These are phyloP conservation scores for Rhagium mordax DNA, from an alignment of 2,888 invertebrate genomes.

Conservation along the genomic window DNA sequence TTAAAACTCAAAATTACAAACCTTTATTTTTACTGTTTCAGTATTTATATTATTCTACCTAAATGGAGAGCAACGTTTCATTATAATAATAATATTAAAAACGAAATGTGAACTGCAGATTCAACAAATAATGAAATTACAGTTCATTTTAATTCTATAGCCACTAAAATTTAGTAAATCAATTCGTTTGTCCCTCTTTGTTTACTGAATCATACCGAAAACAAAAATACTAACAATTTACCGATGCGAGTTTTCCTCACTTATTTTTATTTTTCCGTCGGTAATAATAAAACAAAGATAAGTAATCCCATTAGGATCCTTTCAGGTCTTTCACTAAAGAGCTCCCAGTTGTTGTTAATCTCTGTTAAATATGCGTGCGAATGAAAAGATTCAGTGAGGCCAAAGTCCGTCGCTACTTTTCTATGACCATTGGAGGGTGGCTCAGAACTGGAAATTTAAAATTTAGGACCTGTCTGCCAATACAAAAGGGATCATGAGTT, in stretches of 20 bases:
- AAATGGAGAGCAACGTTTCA: no score
- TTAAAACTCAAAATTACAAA: no score
- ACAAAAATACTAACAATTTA: background rate
- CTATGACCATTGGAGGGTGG: slow-evolving; percentile 23
- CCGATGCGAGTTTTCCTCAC: background rate
- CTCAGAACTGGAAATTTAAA: slow-evolving; percentile 26
- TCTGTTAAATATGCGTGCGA: slow-evolving; percentile 25
- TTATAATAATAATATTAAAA: no score
- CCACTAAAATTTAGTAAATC: no score
- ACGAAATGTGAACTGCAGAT: no score
- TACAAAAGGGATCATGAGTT: slow-evolving; percentile 62
- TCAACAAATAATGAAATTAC: no score
- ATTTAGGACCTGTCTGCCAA: slow-evolving; percentile 49
- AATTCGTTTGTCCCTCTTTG: background rate
- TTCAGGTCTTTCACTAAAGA: slow-evolving; percentile 22
- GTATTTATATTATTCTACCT: no score
- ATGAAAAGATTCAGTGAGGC: slow-evolving; percentile 43
- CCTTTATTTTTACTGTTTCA: no score
- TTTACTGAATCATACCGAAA: background rate
- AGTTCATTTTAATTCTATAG: no score
- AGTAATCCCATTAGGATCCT: slow-evolving; percentile 42
- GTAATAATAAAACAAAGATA: slow-evolving; percentile 29
- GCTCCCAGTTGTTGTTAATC: slow-evolving; percentile 29
- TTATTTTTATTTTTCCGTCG: background rate
- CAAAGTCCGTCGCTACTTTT: slow-evolving; percentile 42